Evolutionary conservation across 2,113 vertebrate species (phyloP).

Genomic region (Peromyscus californicus): DNA sequence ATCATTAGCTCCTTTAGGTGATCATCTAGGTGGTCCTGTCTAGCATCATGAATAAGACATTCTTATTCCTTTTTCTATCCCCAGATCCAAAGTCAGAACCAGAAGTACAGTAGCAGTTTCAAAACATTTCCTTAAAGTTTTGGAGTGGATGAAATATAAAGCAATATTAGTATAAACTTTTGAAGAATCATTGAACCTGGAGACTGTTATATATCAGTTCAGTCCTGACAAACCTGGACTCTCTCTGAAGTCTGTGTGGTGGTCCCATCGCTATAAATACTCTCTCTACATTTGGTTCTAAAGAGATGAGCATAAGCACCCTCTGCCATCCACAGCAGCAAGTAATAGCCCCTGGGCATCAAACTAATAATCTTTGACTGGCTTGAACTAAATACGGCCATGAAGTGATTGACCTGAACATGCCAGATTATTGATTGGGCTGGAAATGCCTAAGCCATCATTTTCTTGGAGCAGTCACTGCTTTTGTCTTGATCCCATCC

Average conservation of each 20-base stretch:
- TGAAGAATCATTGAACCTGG: constrained; percentile 64
- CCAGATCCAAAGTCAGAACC: not conserved
- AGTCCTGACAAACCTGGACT: constrained; percentile 23
- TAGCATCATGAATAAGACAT: not conserved
- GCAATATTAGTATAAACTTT: constrained; percentile 71
- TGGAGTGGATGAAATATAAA: constrained; percentile 62
- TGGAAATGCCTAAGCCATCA: constrained; percentile 74
- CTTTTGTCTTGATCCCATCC: constrained; percentile 78
- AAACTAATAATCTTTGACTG: constrained; percentile 85
- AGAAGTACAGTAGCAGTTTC: not conserved
- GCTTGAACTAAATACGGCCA: constrained; percentile 79
- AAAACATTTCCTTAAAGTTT: not conserved
- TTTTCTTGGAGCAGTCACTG: constrained; percentile 75
- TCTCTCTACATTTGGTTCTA: constrained; percentile 75
- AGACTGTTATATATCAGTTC: constrained; percentile 56
- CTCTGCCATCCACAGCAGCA: constrained; percentile 61
- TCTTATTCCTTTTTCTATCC: not conserved
- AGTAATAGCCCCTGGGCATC: constrained; percentile 83
- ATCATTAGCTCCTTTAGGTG: constrained; percentile 64
- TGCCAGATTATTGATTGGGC: constrained; percentile 87
- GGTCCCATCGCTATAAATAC: not conserved
- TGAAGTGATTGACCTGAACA: constrained; percentile 85
- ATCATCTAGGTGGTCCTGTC: constrained; percentile 63
- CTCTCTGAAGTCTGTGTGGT: constrained; percentile 24
- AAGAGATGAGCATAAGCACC: constrained; percentile 64